These are phyloP conservation scores for Blera fallax DNA, from an alignment of 2,888 invertebrate genomes.

Conservation along the genomic window DNA sequence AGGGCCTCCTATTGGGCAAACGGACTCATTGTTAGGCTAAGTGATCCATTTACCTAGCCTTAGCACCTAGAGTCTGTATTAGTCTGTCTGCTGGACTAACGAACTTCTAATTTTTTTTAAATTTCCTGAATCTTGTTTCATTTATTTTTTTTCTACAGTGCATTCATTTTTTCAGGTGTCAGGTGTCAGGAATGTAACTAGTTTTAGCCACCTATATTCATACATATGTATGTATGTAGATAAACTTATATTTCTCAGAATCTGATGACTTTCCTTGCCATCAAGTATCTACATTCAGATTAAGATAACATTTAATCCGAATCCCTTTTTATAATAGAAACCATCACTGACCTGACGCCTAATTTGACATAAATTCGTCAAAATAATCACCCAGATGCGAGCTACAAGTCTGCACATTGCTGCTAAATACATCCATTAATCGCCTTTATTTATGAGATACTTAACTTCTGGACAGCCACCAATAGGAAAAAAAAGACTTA, in stretches of 20 bases:
- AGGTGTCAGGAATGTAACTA: too few species aligned
- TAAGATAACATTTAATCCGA: neutral
- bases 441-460: conserved; percentile 63
- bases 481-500: conserved; percentile 10
- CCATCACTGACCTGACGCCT: conserved; percentile 18
- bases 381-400: conserved; percentile 51
- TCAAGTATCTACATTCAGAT: neutral
- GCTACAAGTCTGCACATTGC: conserved; percentile 58
- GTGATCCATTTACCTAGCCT: too few species aligned
- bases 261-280: neutral
- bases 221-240: too few species aligned
- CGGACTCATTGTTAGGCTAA: too few species aligned
- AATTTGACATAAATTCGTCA: conserved; percentile 69
- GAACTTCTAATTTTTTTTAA: too few species aligned
- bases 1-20: too few species aligned
- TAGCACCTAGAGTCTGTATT: too few species aligned
- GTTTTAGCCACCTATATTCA: too few species aligned
- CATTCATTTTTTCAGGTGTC: too few species aligned
- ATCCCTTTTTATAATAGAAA: conserved; percentile 6
- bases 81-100: too few species aligned
- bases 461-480: conserved; percentile 46
- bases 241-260: neutral
- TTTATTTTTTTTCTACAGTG: too few species aligned
- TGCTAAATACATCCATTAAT: conserved; percentile 66
- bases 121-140: too few species aligned